Evolutionary conservation across 2,797 vertebrate species (phyloP).

Genomic region (Gadopsis bispinosus): DNA sequence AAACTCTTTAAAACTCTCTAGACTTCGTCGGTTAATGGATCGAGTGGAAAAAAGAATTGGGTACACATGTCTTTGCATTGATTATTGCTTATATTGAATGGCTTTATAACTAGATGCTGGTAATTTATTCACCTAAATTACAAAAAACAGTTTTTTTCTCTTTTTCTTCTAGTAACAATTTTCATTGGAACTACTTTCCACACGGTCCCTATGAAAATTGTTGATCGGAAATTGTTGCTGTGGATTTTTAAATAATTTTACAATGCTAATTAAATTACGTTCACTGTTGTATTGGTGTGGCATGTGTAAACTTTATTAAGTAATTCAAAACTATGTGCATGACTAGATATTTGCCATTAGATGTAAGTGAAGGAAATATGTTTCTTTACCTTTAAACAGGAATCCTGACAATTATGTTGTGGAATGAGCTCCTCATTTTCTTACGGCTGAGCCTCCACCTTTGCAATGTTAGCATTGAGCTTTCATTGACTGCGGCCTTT

Average conservation of each 20-base stretch:
- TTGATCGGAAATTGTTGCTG: neutral
- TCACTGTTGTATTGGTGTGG: neutral
- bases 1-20: neutral
- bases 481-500: slow-evolving; percentile 70
- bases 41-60: neutral
- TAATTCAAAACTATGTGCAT: neutral
- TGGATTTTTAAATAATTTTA: neutral
- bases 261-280: neutral
- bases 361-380: neutral
- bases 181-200: neutral
- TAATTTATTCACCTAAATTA: neutral
- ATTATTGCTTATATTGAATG: neutral
- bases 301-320: no score
- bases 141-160: neutral
- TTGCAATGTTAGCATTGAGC: slow-evolving; percentile 65
- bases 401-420: neutral
- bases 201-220: neutral
- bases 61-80: neutral
- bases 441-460: slow-evolving; percentile 44
- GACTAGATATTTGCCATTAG: fast-evolving
- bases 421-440: slow-evolving; percentile 3
- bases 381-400: neutral
- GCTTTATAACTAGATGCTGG: neutral
- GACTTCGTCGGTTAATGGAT: neutral
- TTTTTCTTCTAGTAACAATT: neutral